Conservation (phyloP, 2,888 invertebrate species). For the Athalia cordata region DNA sequence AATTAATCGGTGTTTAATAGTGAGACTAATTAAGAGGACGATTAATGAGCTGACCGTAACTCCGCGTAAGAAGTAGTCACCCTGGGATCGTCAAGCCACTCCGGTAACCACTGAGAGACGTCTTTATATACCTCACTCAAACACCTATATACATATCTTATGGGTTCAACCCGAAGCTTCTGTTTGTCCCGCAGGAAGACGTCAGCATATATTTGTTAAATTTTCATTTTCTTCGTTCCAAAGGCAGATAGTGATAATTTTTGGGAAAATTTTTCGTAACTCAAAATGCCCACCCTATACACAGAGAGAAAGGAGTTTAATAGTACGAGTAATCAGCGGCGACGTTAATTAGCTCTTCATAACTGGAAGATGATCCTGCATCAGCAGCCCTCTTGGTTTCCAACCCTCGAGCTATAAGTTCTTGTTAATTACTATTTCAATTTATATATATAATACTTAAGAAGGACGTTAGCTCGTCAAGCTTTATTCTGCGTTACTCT, state of each 20-base stretch:
- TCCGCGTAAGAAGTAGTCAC: constrained; percentile 23
- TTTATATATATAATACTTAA: not conserved
- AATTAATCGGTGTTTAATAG: constrained; percentile 43
- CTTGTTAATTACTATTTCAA: not conserved
- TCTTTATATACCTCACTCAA: constrained; percentile 27
- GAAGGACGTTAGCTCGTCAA: no score
- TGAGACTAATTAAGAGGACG: constrained; percentile 37
- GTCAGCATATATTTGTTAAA: no score
- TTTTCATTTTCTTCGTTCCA: no score
- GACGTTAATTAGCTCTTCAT: constrained; percentile 28
- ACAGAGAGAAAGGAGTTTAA: not conserved
- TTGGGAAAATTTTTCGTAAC: not conserved
- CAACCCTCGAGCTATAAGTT: not conserved
- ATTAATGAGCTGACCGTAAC: constrained; percentile 38
- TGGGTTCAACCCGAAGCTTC: not conserved
- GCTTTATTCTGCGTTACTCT: no score
- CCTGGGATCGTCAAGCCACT: constrained; percentile 2
- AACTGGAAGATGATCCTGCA: not conserved
- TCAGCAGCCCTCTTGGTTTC: not conserved
- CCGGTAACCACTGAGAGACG: constrained; percentile 15
- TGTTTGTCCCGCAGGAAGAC: constrained; percentile 5
- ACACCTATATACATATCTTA: not conserved
- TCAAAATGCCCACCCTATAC: not conserved
- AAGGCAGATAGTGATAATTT: no score
- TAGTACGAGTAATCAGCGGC: constrained; percentile 15